Percentiles rank a stretch among this genome's conserved stretches.
Evolutionary conservation across 2,797 vertebrate genomes (phyloP).

Genomic region (Sciurus carolinensis): DNA sequence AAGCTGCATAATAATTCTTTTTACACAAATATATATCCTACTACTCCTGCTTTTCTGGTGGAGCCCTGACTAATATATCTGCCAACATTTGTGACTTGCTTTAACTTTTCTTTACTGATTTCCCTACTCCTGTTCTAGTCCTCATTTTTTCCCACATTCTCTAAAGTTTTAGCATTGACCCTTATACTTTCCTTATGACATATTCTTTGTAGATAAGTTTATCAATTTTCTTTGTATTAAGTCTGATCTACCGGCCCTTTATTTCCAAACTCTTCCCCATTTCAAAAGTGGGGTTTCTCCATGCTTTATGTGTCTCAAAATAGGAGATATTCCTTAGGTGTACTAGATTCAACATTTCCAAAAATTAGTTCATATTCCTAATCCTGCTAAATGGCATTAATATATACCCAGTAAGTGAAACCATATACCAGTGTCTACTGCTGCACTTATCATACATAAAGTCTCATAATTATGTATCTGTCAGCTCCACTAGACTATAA

Average conservation of each 20-base stretch:
- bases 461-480: not conserved
- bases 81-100: not conserved
- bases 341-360: slow-evolving; percentile 6
- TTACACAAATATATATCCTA: not conserved
- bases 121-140: not conserved
- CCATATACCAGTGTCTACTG: not conserved
- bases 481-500: not conserved
- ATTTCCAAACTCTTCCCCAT: not conserved
- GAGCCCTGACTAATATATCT: not conserved
- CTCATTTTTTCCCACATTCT: not conserved
- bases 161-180: not conserved
- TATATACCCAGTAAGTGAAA: not conserved
- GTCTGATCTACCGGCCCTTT: not conserved
- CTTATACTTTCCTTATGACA: not conserved
- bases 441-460: not conserved
- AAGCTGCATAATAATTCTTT: not conserved
- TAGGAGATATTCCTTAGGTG: not conserved
- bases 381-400: not conserved
- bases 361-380: slow-evolving; percentile 18
- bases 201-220: not conserved
- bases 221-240: not conserved
- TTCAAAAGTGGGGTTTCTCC: not conserved
- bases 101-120: slow-evolving; percentile 14
- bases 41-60: not conserved
- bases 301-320: not conserved